Evolutionary conservation across 2,797 vertebrate genomes (phyloP), one percentile per base, ranked within the genome.

Genomic region (Aselliscus stoliczkanus): DNA sequence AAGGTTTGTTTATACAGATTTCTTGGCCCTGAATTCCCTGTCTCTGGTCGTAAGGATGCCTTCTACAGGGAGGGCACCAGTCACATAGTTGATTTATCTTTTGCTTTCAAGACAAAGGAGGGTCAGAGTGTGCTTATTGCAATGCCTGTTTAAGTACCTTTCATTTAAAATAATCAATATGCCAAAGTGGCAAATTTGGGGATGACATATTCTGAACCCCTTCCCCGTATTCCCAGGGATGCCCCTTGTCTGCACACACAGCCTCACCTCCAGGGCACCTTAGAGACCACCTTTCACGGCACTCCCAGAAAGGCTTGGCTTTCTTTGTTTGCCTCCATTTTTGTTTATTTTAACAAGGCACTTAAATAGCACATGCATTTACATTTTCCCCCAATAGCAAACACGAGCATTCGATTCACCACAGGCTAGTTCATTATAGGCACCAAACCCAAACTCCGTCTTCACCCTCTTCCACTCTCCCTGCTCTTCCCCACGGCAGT

Each of bases 41-140:
- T 20, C 69, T 47, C 39, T 27, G 15, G 64, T 29, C 4, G 11
- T 12, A 5, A 34, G 42, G 47, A 4, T 12, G 60, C 64, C 62
- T 65, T 31, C 42, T 4, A 2, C 27, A 42, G 39, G 14, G 42
- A 72, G 52, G 8, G 5, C 39, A 1, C 29, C 39, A 72, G 9
- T 56, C 27, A 21, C 1, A 0, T 0, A 21, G 9, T 50, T 13
- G 39, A 62, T 0, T n/a, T 0, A 29, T 60, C 23, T 37, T 39
- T 5, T 29, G 69, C 25, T 62, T 64, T 52, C 85, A 31, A 42
- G 39, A 34, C 31, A 14, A 14, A 27, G 56, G 44, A 13, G 11
- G 39, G 15, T 50, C n/a, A 10, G 70, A 13, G 10, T 69, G 70
- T 60, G 21, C 54, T 72, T 21, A 42, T 64, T 31, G 1, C 42